These are phyloP conservation scores for Cryptus viduatorius DNA, from an alignment of 2,888 invertebrate genomes.

Conservation along the genomic window DNA sequence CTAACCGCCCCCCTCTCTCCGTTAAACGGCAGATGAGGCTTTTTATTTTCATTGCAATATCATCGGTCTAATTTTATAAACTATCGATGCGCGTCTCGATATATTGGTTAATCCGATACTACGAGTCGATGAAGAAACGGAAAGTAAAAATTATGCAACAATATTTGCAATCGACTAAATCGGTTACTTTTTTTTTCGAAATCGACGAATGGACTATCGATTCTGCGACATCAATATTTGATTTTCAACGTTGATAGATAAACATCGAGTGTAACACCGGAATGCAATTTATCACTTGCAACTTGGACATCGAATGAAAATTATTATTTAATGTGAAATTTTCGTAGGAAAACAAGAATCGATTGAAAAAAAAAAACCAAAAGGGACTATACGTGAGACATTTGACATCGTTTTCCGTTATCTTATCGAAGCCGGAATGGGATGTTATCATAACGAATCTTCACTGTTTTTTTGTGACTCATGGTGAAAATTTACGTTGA, in stretches of 20 bases:
- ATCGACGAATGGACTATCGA: conserved; percentile 3
- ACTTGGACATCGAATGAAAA: no score
- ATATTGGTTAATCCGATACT: not conserved
- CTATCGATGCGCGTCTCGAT: not conserved
- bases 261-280: no score
- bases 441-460: conserved; percentile 63
- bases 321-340: not conserved
- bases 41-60: conserved; percentile 36
- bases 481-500: conserved; percentile 15
- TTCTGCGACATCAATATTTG: conserved; percentile 21
- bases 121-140: not conserved
- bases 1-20: conserved; percentile 73
- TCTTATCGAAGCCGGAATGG: conserved; percentile 76
- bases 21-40: conserved; percentile 49
- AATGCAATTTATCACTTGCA: no score
- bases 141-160: not conserved
- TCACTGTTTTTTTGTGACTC: conserved; percentile 43
- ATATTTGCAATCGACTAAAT: not conserved
- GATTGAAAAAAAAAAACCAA: conserved; percentile 15
- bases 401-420: conserved; percentile 65
- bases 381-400: conserved; percentile 24
- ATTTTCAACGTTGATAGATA: not conserved
- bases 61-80: conserved; percentile 30
- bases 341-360: not conserved
- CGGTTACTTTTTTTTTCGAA: not conserved